These are phyloP conservation scores for Elymnias hypermnestra DNA, from an alignment of 1,140 invertebrate species.

Conservation along the genomic window DNA sequence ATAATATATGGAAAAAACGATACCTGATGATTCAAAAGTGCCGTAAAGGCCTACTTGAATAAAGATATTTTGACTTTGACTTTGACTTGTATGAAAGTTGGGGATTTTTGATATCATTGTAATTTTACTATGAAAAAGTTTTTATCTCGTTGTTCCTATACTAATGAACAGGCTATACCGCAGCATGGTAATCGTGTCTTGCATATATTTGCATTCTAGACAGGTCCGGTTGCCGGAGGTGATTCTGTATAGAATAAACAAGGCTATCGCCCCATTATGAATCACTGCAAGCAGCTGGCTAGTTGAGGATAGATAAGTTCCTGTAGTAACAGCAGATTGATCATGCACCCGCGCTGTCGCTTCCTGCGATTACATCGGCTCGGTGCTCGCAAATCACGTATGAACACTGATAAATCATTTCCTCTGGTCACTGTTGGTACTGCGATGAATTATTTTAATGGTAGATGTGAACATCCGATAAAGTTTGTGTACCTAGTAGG, in stretches of 20 bases:
- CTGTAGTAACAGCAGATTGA: constrained; percentile 43
- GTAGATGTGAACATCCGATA: constrained; percentile 13
- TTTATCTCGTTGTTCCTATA: constrained; percentile 9
- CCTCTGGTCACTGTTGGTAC: constrained; percentile 37
- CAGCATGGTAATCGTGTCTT: constrained; percentile 16
- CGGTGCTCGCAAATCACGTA: constrained; percentile 58
- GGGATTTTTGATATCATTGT: too few species aligned
- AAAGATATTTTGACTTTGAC: too few species aligned
- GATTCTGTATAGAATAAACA: constrained; percentile 32
- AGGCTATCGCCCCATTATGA: constrained; percentile 47
- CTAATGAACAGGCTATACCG: constrained; percentile 9
- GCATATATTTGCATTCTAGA: constrained; percentile 33
- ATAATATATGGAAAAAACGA: too few species aligned
- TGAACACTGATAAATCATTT: constrained; percentile 60
- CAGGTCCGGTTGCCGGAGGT: constrained; percentile 20
- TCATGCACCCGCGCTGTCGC: constrained; percentile 39
- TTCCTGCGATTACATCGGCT: constrained; percentile 63
- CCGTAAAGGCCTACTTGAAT: too few species aligned
- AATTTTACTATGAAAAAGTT: too few species aligned
- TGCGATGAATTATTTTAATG: constrained; percentile 31
- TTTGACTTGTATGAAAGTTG: too few species aligned
- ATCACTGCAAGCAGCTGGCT: constrained; percentile 54
- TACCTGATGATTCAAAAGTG: too few species aligned
- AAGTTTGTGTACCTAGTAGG: too few species aligned
- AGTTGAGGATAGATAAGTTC: constrained; percentile 58